Conservation (phyloP, 2,113 vertebrate species). For the Odocoileus virginianus region DNA sequence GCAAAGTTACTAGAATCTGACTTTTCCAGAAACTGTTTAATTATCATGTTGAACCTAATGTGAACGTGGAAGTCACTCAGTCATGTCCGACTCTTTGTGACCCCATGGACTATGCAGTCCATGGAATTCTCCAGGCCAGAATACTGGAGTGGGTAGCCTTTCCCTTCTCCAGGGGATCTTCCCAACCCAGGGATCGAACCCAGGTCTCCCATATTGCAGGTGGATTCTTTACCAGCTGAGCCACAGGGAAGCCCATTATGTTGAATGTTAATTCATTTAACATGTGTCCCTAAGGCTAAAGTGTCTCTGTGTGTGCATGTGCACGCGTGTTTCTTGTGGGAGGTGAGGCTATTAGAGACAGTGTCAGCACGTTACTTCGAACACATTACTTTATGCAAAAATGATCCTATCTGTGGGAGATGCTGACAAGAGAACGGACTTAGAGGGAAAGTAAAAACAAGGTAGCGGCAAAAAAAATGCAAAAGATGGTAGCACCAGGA, state of each 20-base stretch:
- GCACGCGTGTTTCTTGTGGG: not conserved
- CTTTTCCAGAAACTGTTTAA: not conserved
- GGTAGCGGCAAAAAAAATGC: not conserved
- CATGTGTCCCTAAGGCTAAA: not conserved
- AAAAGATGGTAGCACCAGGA: not conserved
- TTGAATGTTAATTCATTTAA: not conserved
- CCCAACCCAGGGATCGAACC: not conserved
- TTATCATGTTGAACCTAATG: not conserved
- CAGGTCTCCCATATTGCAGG: not conserved
- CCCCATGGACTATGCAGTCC: not conserved
- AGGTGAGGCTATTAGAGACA: not conserved
- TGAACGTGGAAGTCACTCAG: not conserved
- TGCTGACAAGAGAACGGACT: not conserved
- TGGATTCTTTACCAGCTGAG: not conserved
- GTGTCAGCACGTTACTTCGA: not conserved
- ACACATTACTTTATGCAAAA: not conserved
- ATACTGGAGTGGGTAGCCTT: not conserved
- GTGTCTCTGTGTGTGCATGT: not conserved
- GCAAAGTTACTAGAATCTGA: not conserved
- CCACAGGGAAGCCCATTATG: not conserved
- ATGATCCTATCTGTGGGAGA: not conserved
- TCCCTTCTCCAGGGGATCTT: not conserved
- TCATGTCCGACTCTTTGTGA: accelerated
- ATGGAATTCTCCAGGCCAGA: not conserved
- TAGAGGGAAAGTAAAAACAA: not conserved